Evolutionary conservation across 2,797 vertebrate species (phyloP), one percentile per base, ranked within the genome.

Genomic region (Phalloptychus januarius): DNA sequence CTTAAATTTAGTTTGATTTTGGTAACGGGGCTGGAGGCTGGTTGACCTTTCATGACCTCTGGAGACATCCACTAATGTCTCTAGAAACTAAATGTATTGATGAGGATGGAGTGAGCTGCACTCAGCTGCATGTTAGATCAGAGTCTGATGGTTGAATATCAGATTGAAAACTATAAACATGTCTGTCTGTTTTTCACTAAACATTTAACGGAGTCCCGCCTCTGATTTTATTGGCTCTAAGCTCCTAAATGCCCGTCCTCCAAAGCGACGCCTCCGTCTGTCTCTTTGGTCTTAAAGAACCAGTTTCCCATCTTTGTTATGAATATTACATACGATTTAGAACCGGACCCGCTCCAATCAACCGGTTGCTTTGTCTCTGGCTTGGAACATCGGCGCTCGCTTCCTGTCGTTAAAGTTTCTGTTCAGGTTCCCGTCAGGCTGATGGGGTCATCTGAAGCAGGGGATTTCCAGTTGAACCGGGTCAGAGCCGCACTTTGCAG

Each of bases 401-500:
- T 58, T 31, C n/a, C 56, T 63, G 61, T 18, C 31, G 31, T 36
- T 63, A 44, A 44, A 44, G 67, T 70, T 42, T 70, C 23, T 40
- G 0, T 36, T 40, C 16, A 31, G 48, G 65, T 67, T 50, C 25
- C 45, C 16, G 28, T 7, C 2, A n/a, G 11, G 40, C 44, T 15
- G 58, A 65, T 23, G 36, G n/a, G 20, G 63, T 23, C 46, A 78
- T 78, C 48, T 85, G 63, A 78, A 78, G 50, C 42, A 31, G 72
- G 80, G 38, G 38, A 84, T 73, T 67, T 79, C 61, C 7, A 48
- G 23, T 6, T 3, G 76, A 72, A 33, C 77, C 72, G 50, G 50
- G 50, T 87, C 77, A 63, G 81, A 83, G n/a, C 11, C 76, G n/a
- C 73, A 78, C 46, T 73, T 36, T 69, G 72, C 72, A 79, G 86